Evolutionary conservation across 2,113 vertebrate genomes (phyloP), one percentile per base, ranked within the genome.

Genomic region (Urocynchramus pylzowi): DNA sequence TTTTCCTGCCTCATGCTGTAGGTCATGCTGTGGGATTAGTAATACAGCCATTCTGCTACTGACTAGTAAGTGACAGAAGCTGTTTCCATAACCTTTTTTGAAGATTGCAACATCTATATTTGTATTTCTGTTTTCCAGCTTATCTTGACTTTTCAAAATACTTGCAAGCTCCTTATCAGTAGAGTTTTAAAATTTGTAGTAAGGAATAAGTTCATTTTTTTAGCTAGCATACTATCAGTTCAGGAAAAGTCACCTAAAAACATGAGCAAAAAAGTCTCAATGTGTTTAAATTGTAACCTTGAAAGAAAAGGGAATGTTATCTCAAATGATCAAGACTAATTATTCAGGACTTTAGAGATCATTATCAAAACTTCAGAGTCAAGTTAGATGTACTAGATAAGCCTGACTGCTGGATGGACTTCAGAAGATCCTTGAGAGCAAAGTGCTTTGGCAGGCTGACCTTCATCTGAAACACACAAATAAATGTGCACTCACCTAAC

Each of bases 111-210:
- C 27, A 35, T 89, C 71, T 71, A 23, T 70, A 30, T 22, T 64
- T 88, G 89, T 75, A 76, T 95, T 96, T 89, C 26, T 82, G 33
- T 71, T 91, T 92, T 71, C n/a, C 64, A 87, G 9, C 24, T 84
- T 82, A 39, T 87, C 69, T 76, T 74, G 42, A 63, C 42, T 92
- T 95, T 80, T 81, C 54, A 86, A 90, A 92, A 70, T 49, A 65
- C 30, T 87, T 64, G 31, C 1, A 7, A 83, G n/a, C 33, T 87
- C 44, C 56, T 90, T 90, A 92, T 54, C 56, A 49, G 30, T 37
- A 65, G 56, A 22, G 17, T 65, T 95, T 57, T 45, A 75, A 93
- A 95, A 76, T 21, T 26, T 53, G 6, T 53, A 19, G 18, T 67
- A 50, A 69, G 52, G 26, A 88, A 27, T 63, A 75, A 41, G 5